These are phyloP conservation scores for Holocentrus rufus DNA, from an alignment of 2,797 vertebrate genomes.

Conservation along the genomic window DNA sequence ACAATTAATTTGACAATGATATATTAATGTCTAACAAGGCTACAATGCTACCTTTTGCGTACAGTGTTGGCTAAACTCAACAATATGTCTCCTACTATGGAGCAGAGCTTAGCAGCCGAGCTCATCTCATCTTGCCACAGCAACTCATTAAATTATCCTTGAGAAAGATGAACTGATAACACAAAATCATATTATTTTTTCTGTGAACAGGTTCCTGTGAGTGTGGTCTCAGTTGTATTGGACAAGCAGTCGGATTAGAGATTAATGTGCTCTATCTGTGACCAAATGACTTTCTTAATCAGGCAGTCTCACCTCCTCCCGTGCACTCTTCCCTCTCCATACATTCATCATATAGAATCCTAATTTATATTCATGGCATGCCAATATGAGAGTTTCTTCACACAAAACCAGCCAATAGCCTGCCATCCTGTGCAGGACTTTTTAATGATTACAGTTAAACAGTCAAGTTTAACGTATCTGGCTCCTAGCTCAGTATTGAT, in stretches of 20 bases:
- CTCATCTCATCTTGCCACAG: not conserved
- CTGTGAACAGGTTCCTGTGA: too few species aligned
- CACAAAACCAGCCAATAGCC: too few species aligned
- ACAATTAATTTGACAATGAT: too few species aligned
- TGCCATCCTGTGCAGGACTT: not conserved
- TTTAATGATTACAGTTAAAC: not conserved
- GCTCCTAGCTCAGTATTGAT: too few species aligned
- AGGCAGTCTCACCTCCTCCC: not conserved
- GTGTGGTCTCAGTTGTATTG: too few species aligned
- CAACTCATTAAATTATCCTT: not conserved
- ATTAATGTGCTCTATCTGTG: too few species aligned
- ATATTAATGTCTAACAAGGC: too few species aligned
- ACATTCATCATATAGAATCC: not conserved
- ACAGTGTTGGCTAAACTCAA: too few species aligned
- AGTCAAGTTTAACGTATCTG: not conserved
- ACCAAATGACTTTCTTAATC: not conserved
- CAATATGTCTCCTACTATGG: not conserved
- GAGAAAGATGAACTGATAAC: too few species aligned
- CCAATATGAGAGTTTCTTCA: too few species aligned
- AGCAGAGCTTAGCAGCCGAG: not conserved
- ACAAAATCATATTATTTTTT: not conserved
- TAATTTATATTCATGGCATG: not conserved
- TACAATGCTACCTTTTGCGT: too few species aligned
- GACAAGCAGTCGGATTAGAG: not conserved
- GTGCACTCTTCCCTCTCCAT: not conserved